A percentile compares a stretch with the other conserved stretches of the same genome.
Conservation (phyloP, 2,797 vertebrate species). For the Sternotherus odoratus region DNA sequence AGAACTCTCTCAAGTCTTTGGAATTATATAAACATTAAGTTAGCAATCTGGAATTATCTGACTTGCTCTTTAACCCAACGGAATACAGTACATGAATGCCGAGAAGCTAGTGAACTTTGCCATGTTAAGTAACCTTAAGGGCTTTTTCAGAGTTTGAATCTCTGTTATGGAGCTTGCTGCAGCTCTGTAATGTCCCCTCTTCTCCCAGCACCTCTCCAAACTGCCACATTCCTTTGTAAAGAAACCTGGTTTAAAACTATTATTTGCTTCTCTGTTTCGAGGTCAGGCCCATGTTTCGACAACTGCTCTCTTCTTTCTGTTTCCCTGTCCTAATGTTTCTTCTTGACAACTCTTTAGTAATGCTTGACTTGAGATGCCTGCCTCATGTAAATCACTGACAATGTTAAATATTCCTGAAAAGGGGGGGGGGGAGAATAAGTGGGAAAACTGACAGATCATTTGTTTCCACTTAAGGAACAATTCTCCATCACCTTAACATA, state of each 20-base stretch:
- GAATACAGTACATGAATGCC: background rate
- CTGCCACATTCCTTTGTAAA: background rate
- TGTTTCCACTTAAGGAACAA: background rate
- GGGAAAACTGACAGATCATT: background rate
- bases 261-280: background rate
- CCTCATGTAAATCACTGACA: slow-evolving; percentile 35
- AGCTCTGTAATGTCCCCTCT: background rate
- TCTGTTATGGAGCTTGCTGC: background rate
- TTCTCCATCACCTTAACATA: background rate
- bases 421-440: background rate
- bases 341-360: slow-evolving; percentile 3
- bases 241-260: background rate
- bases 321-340: background rate
- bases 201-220: background rate
- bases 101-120: background rate
- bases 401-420: slow-evolving; percentile 4
- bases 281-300: background rate
- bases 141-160: background rate
- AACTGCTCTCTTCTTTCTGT: background rate
- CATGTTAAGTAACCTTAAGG: background rate
- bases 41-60: background rate
- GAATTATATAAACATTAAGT: background rate
- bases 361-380: background rate
- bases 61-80: background rate
- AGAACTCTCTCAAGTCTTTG: background rate